Conservation (phyloP, 2,797 vertebrate genomes). For the Pagetopsis macropterus region DNA sequence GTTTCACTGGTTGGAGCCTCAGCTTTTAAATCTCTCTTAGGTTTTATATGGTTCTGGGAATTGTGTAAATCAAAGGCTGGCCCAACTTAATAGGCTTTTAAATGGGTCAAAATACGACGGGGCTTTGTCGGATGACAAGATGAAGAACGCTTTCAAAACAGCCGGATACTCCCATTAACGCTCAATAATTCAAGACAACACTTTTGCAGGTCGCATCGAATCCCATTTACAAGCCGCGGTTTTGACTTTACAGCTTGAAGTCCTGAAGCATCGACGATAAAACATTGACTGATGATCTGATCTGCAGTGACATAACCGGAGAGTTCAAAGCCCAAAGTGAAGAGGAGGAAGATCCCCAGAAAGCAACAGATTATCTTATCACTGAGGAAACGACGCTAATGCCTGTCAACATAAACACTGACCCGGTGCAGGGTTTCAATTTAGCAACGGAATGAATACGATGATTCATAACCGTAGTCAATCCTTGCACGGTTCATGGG, state of each 20-base stretch:
- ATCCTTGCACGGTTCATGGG: background rate
- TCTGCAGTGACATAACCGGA: background rate
- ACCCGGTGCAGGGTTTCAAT: conserved; percentile 17
- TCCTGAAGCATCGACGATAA: conserved; percentile 4
- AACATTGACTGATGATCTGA: conserved; percentile 8
- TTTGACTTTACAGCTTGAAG: conserved; percentile 31
- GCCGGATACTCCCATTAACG: conserved; percentile 24
- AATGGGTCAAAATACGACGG: conserved; percentile 71
- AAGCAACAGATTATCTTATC: conserved; percentile 1
- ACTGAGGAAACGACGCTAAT: background rate
- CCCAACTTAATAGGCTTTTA: conserved; percentile 70
- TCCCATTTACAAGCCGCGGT: conserved; percentile 37
- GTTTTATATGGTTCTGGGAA: conserved; percentile 62
- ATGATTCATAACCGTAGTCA: conserved; percentile 36
- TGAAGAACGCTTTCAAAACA: conserved; percentile 54
- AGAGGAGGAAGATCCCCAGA: background rate
- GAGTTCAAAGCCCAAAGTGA: background rate
- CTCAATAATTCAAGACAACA: conserved; percentile 25
- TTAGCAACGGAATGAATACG: conserved; percentile 10
- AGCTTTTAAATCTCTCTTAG: conserved; percentile 58
- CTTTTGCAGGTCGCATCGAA: conserved; percentile 49
- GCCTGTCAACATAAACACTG: conserved; percentile 10
- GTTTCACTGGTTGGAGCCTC: conserved; percentile 48
- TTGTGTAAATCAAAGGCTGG: conserved; percentile 68
- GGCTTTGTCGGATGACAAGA: conserved; percentile 52